Evolutionary conservation across 2,888 invertebrate genomes (phyloP), one percentile per base, ranked within the genome.

Genomic region (Yponomeuta cagnagella): DNA sequence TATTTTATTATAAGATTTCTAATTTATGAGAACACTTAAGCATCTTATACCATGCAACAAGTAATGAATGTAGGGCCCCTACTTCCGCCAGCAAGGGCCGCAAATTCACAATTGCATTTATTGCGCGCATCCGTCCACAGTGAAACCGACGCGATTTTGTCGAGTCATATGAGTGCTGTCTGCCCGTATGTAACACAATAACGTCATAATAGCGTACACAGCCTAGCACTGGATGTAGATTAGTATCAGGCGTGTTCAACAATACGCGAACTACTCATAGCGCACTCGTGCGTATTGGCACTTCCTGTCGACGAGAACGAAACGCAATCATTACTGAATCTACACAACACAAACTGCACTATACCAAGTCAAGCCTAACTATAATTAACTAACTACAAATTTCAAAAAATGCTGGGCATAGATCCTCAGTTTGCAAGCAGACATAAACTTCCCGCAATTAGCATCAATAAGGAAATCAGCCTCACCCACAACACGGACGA

Each of bases 41-140:
- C 2, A 52, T 52, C 5, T 8, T 5, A 15, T 15, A 15, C 15
- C 15, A 15, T 58, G 52, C 52, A 15, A 15, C 3, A 12, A 58
- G 5, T 58, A 3, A 58, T 12, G 15, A 58, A 58, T 58, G 8
- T 58, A 15, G 52, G 70, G 66, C 72, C 69, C 43, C 70, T 66
- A 66, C 63, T 69, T 68, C 70, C 70, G 48, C n/a, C 52, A 43
- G 3, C 33, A 9, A 10, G 52, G 15, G 4, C 48, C n/a, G 30
- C 48, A n/a, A 58, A 12, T 58, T 58, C 52, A 58, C 52, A 58
- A 58, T 58, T 58, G 12, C 52, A 58, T 58, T 58, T 58, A 58
- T 58, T 58, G 15, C 52, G 15, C 52, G 15, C 52, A 58, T 58
- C 52, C 52, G 12, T 58, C 52, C 52, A 58, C 15, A 3, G 15